phyloP scores from a whole-genome alignment of 2,888 invertebrate genomes.

The Oscheius sp. region DNA sequence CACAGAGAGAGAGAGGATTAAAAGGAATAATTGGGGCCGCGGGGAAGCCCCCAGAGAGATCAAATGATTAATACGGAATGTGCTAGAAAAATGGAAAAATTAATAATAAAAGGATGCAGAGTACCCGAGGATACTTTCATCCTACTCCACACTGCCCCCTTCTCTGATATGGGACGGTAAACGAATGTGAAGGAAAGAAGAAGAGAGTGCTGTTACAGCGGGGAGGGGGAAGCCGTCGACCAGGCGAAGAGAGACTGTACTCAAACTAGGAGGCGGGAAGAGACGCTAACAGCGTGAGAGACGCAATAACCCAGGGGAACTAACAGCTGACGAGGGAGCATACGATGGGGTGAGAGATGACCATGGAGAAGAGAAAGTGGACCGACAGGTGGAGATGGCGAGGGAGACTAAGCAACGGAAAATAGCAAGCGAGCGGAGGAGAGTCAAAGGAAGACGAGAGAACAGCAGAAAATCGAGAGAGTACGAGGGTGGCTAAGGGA shows the following conservation, averaged over 20 bases:
- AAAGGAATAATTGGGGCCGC: background rate
- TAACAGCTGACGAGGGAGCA: conserved; percentile 19
- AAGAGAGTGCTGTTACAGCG: conserved; percentile 28
- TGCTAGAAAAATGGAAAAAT: background rate
- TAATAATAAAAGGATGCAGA: background rate
- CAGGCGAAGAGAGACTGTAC: conserved; percentile 10
- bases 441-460: background rate
- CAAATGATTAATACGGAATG: background rate
- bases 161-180: conserved; percentile 36
- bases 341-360: background rate
- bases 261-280: conserved; percentile 1
- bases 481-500: conserved; percentile 30
- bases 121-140: background rate
- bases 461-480: background rate
- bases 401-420: conserved; percentile 23
- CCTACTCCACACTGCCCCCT: background rate
- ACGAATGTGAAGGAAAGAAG: conserved; percentile 3
- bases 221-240: background rate
- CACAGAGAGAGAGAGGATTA: background rate
- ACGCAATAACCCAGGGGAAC: conserved; percentile 27
- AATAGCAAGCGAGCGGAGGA: conserved; percentile 20
- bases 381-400: conserved; percentile 2
- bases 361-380: background rate
- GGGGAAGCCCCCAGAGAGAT: too few species aligned
- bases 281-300: conserved; percentile 35